Base-by-base conservation (phyloP, 2,888 invertebrate species). In the Ochropleura plecta region DNA sequence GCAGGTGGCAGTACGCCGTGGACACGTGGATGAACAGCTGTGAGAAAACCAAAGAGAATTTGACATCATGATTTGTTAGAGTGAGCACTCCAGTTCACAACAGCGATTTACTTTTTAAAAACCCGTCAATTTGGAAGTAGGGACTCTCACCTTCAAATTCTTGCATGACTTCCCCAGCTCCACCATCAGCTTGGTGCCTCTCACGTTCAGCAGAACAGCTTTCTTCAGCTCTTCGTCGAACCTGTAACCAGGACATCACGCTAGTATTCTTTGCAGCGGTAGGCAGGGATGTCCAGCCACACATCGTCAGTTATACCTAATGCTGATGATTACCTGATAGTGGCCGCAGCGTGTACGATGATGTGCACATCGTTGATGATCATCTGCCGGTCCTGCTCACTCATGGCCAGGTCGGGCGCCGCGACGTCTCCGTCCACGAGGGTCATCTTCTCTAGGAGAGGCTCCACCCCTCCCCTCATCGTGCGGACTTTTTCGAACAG, bases 1-100 rank as follows among this genome's bases (percentile, higher is more conserved):
- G 97, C 75, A 99, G 97, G 92, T 99, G 99, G 89, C 99, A 98
- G 93, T 99, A 99, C 0, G 99, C 98, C 0, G 99, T 99, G 3
- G 99, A 99, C 9, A 99, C 97, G 93, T 99, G 98, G 66, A 97
- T 97, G 91, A 98, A 97, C 6, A 98, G 94, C 97, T 97, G 93
- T 5, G 59, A 30, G 44, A 62, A 12, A 20, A n/a, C 44, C 3
- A 78, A 69, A 18, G 7, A 30, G 30, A 44, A n/a, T 42, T 62
- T 44, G 44, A 3, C 18, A 3, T 12, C 12, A n/a, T 62, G 12
- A 0, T 16, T 30, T 30, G 30, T 30, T 30, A 30, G 30, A 30
- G 30, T 30, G 30, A 30, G 30, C 30, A 30, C 1, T 2, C 46
- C 46, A 46, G 46, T 46, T 7, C 46, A 46, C 9, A 3, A 46